Conservation (phyloP, 2,797 vertebrate genomes). For the Podargus strigoides region DNA sequence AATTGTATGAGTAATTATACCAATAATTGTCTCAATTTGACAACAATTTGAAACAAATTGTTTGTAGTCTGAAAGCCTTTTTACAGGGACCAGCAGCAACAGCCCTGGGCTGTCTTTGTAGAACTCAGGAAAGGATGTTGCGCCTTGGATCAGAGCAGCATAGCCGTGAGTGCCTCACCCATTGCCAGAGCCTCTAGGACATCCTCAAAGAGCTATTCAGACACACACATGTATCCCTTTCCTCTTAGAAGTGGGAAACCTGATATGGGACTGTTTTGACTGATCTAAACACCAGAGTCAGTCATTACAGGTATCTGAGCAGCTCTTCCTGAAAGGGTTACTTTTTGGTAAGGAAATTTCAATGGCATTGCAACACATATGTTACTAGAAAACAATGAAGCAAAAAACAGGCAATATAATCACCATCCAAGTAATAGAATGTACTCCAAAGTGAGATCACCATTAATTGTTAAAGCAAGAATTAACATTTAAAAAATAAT, state of each 20-base stretch:
- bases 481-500: not conserved
- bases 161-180: not conserved
- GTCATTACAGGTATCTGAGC: not conserved
- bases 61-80: not conserved
- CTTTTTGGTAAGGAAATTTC: not conserved
- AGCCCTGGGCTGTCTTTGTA: not conserved
- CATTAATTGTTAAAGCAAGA: not conserved
- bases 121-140: not conserved
- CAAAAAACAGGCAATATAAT: not conserved
- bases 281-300: not conserved
- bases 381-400: not conserved
- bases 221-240: not conserved
- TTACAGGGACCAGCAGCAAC: not conserved
- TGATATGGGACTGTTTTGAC: not conserved
- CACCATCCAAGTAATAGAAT: not conserved
- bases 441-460: not conserved
- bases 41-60: not conserved
- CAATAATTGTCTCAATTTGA: not conserved
- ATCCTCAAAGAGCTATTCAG: not conserved
- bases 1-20: not conserved
- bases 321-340: not conserved
- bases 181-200: not conserved
- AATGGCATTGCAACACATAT: not conserved
- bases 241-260: not conserved
- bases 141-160: not conserved